phyloP scores from a whole-genome alignment of 2,888 invertebrate genomes.

The Eumerus sabulonum region DNA sequence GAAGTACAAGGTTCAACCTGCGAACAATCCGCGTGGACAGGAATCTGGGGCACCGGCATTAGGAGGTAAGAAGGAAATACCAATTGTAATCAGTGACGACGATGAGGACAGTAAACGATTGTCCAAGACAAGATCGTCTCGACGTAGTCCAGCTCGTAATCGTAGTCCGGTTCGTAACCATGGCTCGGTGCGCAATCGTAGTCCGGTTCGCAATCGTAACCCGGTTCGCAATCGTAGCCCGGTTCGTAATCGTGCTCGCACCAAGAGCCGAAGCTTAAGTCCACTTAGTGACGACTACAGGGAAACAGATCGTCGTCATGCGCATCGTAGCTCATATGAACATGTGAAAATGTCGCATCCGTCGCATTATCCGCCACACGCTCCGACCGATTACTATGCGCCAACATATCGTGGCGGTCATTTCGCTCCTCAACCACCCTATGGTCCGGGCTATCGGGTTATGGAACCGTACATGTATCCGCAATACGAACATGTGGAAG shows the following conservation, averaged over 20 bases:
- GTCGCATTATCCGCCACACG: slow-evolving; percentile 51
- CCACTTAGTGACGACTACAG: slow-evolving; percentile 68
- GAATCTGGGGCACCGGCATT: slow-evolving; percentile 20
- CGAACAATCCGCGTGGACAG: neutral
- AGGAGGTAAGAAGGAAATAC: slow-evolving; percentile 42
- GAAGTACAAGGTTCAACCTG: slow-evolving; percentile 75
- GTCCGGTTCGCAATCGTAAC: slow-evolving; percentile 51
- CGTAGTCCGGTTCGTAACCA: slow-evolving; percentile 33
- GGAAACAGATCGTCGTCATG: slow-evolving; percentile 44
- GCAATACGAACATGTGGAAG: slow-evolving; percentile 74
- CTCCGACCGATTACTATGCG: slow-evolving; percentile 53
- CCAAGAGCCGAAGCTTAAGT: slow-evolving; percentile 67
- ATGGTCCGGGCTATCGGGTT: slow-evolving; percentile 72
- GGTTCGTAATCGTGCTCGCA: slow-evolving; percentile 54
- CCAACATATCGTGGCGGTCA: slow-evolving; percentile 39
- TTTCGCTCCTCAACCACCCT: slow-evolving; percentile 68
- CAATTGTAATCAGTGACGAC: slow-evolving; percentile 78
- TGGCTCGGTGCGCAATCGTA: slow-evolving; percentile 49
- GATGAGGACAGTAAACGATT: slow-evolving; percentile 43
- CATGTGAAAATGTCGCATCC: slow-evolving; percentile 35
- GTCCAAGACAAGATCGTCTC: slow-evolving; percentile 28
- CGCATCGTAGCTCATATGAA: slow-evolving; percentile 26
- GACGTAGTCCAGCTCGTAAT: slow-evolving; percentile 61
- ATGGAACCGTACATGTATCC: slow-evolving; percentile 76
- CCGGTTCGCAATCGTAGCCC: too few species aligned